A percentile compares a stretch with the other conserved stretches of the same genome.
Evolutionary conservation across 2,888 invertebrate genomes (phyloP).

Genomic region (Sacculina carcini): DNA sequence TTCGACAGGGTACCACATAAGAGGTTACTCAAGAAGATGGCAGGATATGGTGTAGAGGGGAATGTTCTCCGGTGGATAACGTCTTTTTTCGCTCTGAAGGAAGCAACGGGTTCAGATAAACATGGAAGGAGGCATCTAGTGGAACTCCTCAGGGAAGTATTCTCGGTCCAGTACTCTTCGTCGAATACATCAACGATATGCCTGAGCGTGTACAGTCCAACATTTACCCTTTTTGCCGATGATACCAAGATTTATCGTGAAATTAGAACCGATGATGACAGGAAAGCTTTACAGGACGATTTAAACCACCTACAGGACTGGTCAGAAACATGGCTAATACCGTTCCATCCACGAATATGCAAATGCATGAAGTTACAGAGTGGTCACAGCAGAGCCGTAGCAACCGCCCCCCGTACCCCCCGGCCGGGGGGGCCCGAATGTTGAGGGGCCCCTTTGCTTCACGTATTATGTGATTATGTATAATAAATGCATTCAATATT

Average conservation of each 20-base stretch:
- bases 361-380: conserved; percentile 1
- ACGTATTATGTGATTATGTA: no score
- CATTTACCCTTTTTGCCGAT: neutral
- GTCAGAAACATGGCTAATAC: neutral
- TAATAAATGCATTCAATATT: no score
- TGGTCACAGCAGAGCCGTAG: no score
- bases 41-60: neutral
- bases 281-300: neutral
- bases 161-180: neutral
- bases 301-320: neutral
- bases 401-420: no score
- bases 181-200: neutral
- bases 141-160: neutral
- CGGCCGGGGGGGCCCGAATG: no score
- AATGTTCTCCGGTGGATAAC: neutral
- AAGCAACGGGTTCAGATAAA: neutral
- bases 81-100: neutral
- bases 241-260: neutral
- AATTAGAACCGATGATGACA: neutral
- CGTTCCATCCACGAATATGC: conserved; percentile 2
- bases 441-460: no score
- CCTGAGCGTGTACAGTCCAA: neutral
- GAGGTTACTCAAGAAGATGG: neutral
- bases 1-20: no score
- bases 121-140: conserved; percentile 1